A percentile compares a stretch with the other conserved stretches of the same genome.
These are phyloP conservation scores for Brachionichthys hirsutus DNA, from an alignment of 2,113 vertebrate species.

Conservation along the genomic window DNA sequence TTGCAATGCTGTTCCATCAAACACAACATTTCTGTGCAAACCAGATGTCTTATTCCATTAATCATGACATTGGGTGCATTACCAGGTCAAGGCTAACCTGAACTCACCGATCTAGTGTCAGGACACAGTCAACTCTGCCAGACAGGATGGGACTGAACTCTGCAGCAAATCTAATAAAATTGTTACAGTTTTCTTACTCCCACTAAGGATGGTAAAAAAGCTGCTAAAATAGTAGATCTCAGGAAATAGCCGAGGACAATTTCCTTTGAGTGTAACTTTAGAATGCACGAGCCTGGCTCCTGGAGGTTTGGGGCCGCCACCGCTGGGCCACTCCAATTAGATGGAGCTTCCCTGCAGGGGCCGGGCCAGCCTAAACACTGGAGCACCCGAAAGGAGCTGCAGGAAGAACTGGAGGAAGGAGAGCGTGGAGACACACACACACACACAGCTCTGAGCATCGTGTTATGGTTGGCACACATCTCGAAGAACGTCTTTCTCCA, in stretches of 20 bases:
- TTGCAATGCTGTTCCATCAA: too few relatives aligned
- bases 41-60: too few relatives aligned
- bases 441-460: conserved; percentile 24
- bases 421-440: conserved; percentile 36
- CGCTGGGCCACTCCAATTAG: conserved; percentile 81
- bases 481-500: conserved; percentile 39
- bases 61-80: background rate
- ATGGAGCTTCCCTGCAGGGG: conserved; percentile 83
- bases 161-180: conserved; percentile 81
- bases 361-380: conserved; percentile 77
- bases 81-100: conserved; percentile 12
- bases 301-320: conserved; percentile 78
- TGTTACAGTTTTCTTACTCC: conserved; percentile 81
- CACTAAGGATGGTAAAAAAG: conserved; percentile 73
- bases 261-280: conserved; percentile 88
- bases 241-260: conserved; percentile 89
- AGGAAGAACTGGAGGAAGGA: conserved; percentile 59
- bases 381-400: conserved; percentile 73
- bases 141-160: conserved; percentile 53
- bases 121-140: conserved; percentile 7
- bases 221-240: conserved; percentile 81
- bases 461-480: conserved; percentile 66
- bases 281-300: conserved; percentile 81
- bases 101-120: conserved; percentile 12
- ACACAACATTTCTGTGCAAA: too few relatives aligned